These are phyloP conservation scores for Phaetusa simplex DNA, from an alignment of 2,113 vertebrate species.

Conservation along the genomic window DNA sequence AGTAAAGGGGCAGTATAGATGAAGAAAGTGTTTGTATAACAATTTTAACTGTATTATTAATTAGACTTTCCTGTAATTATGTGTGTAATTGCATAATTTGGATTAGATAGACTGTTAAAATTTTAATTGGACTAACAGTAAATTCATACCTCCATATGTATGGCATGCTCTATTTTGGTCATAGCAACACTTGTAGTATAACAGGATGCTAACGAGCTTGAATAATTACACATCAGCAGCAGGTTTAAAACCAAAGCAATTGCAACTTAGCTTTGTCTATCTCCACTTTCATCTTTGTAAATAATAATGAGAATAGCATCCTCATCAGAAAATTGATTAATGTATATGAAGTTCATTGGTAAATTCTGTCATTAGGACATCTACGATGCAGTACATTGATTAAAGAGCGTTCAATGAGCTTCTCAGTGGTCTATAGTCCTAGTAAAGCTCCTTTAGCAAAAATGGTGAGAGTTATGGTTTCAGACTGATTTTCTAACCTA, in stretches of 20 bases:
- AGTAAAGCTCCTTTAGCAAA: neutral
- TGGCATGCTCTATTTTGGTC: neutral
- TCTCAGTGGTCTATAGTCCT: rapidly evolving
- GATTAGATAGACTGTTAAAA: neutral
- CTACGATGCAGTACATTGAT: neutral
- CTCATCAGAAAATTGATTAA: neutral
- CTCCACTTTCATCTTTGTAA: neutral
- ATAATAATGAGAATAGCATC: neutral
- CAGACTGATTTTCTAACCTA: neutral
- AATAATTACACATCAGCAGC: neutral
- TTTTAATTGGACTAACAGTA: neutral
- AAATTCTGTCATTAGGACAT: neutral
- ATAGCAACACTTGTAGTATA: neutral
- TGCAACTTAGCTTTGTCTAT: neutral
- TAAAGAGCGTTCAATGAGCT: neutral
- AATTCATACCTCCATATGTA: neutral
- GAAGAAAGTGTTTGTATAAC: neutral
- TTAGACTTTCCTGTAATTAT: neutral
- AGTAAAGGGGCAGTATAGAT: neutral
- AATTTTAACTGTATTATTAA: neutral
- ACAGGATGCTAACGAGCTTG: neutral
- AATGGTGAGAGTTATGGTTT: neutral
- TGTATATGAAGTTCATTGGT: neutral
- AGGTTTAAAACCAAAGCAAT: neutral
- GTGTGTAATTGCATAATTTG: neutral